Evolutionary conservation across 2,888 invertebrate genomes (phyloP).

Genomic region (Drosophila crucigera): DNA sequence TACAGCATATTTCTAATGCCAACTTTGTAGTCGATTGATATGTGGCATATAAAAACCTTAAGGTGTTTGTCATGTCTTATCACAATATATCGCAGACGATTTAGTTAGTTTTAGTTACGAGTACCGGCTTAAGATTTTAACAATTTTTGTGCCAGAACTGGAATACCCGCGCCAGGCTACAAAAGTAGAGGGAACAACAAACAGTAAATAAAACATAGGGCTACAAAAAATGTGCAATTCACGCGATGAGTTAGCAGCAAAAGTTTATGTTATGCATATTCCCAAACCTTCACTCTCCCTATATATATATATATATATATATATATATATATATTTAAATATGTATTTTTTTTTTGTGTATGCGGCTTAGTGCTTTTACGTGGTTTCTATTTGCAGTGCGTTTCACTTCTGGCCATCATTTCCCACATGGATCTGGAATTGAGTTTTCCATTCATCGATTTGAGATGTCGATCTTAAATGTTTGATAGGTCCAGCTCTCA

Average conservation of each 20-base stretch:
- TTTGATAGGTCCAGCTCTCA: not conserved
- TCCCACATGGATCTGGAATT: not conserved
- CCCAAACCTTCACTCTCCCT: not conserved
- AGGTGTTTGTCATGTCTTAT: not conserved
- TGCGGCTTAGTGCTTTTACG: not conserved
- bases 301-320: not conserved
- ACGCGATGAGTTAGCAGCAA: conserved; percentile 74
- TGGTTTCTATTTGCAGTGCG: not conserved
- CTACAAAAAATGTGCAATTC: conserved; percentile 63
- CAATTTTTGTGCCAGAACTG: not conserved
- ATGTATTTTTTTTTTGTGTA: not conserved
- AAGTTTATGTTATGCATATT: conserved; percentile 59
- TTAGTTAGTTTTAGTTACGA: not conserved
- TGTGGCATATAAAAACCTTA: not conserved
- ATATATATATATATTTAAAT: not conserved
- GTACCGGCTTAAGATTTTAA: not conserved
- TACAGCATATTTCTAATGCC: not conserved
- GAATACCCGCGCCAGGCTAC: not conserved
- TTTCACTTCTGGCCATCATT: not conserved
- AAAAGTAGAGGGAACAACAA: conserved; percentile 11
- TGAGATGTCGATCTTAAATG: not conserved
- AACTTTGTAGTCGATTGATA: not conserved
- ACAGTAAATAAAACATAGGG: conserved; percentile 12
- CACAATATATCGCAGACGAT: not conserved
- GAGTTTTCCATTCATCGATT: not conserved